Evolutionary conservation across 2,888 invertebrate genomes (phyloP), one percentile per base, ranked within the genome.

Genomic region (Eupithecia dodoneata): DNA sequence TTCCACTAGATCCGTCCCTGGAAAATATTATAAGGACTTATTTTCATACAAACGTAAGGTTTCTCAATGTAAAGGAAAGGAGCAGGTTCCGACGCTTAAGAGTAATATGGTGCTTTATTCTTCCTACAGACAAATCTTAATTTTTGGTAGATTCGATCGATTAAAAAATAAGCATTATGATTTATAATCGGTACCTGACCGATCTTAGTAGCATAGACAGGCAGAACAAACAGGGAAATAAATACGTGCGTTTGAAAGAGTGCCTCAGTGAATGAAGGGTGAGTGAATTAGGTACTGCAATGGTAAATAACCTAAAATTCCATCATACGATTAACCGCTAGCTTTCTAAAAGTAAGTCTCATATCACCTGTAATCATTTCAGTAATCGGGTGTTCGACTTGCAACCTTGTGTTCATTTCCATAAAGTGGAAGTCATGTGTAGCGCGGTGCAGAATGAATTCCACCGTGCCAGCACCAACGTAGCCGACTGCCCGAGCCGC

Each of bases 381-480:
- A 0, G 99, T 98, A 77, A 99, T 97, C 0, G 99, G 99, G 95
- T 99, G 99, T 89, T 99, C 99, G 0, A 99, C 99, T 92, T 99
- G 98, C 49, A 99, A 94, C 65, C 99, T 96, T 0, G 99, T 99
- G 92, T 99, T 99, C 99, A 99, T 99, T 96, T 99, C 99, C 99
- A 99, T 99, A 90, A 99, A 99, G 94, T 98, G 99, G 90, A 99
- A 99, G 79, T 97, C 97, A 82, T 98, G 97, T 69, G 97, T 97
- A 75, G 96, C 94, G 74, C 97, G 96, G 89, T 99, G 99, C 90
- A 99, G 96, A 83, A 99, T 99, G 90, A 99, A 99, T 92, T 99
- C 99, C 0, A 99, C 99, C 0, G 99, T 99, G 45, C 99, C 99
- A 4, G 99, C 99, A 41, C 99, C 99, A 0, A 99, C 98, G 91